Evolutionary conservation across 2,113 vertebrate genomes (phyloP), one percentile per base, ranked within the genome.

Genomic region (Egretta garzetta): DNA sequence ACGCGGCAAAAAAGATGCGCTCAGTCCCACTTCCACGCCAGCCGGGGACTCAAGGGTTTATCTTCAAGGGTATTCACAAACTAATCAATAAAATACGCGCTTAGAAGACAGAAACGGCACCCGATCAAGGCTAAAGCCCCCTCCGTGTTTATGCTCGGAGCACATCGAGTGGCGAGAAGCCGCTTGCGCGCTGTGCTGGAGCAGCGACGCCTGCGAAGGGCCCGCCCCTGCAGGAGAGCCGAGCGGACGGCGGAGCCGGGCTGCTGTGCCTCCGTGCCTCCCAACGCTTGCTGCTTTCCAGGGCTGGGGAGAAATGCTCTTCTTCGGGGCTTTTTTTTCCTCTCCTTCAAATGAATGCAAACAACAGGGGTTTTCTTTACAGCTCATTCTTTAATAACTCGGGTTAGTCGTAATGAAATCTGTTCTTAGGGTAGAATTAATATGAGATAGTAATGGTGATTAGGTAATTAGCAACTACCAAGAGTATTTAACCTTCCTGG

Each of bases 381-480:
- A 95, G 86, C 80, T 93, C 58, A 26, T 83, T 80, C 96, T 80
- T 64, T 84, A 92, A 88, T 91, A 96, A 86, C 90, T 86, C 49
- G n/a, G 90, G 90, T 88, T 90, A 97, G 94, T 90, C 97, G 90
- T 97, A 95, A 97, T 86, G 96, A 92, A 98, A 93, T 93, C 93
- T 35, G 81, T 15, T 91, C 98, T 97, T 82, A 37, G 96, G 95
- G 91, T 96, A 93, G 96, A 96, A 98, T 98, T 97, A 96, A 97
- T 97, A 91, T 97, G 97, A 97, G 97, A 93, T 94, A 88, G 96
- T 96, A 98, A 98, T 97, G 88, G 96, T 98, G 98, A 98, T 98
- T 98, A 98, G 97, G 97, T 98, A 98, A 98, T 98, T 98, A 98
- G 90, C 98, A 98, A 97, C 95, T 98, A 97, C 95, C 97, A 95